A percentile compares a stretch with the other conserved stretches of the same genome.
These are phyloP conservation scores for Diglossa brunneiventris DNA, from an alignment of 2,113 vertebrate genomes.

Conservation along the genomic window DNA sequence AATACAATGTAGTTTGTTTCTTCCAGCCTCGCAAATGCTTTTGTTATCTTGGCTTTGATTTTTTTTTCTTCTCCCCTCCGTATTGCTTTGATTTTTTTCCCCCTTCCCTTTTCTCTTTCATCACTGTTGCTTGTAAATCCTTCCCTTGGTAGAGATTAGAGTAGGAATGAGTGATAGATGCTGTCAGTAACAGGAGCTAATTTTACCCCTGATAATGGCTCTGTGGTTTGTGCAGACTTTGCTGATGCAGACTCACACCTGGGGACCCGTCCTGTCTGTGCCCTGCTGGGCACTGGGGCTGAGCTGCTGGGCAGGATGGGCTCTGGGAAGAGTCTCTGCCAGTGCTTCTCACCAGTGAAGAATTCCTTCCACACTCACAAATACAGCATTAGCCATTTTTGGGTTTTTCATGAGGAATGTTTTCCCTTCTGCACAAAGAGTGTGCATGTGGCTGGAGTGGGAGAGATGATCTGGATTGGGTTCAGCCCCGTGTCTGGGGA, in stretches of 20 bases:
- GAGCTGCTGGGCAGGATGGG: not conserved
- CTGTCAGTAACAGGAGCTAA: slow-evolving; percentile 71
- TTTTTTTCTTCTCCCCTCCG: slow-evolving; percentile 17
- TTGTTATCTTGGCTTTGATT: slow-evolving; percentile 65
- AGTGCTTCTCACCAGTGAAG: not conserved
- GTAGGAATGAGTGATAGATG: slow-evolving; percentile 68
- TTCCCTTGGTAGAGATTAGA: slow-evolving; percentile 73
- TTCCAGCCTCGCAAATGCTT: slow-evolving; percentile 55
- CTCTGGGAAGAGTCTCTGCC: not conserved
- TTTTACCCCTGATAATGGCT: slow-evolving; percentile 68
- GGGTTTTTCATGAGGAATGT: not conserved
- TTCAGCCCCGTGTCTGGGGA: not conserved
- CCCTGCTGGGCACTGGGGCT: not conserved
- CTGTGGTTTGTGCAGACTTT: slow-evolving; percentile 40
- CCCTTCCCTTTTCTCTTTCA: slow-evolving; percentile 50
- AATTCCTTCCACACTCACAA: not conserved
- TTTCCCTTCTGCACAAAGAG: not conserved
- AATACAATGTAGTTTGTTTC: slow-evolving; percentile 62
- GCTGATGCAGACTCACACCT: not conserved
- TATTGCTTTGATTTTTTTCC: slow-evolving; percentile 10
- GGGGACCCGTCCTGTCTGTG: not conserved
- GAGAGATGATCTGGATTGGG: not conserved
- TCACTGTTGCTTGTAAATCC: slow-evolving; percentile 70
- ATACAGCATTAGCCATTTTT: accelerated
- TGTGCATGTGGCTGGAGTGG: accelerated